Evolutionary conservation across 2,888 invertebrate species (phyloP).

Genomic region (Macrophya annulata): DNA sequence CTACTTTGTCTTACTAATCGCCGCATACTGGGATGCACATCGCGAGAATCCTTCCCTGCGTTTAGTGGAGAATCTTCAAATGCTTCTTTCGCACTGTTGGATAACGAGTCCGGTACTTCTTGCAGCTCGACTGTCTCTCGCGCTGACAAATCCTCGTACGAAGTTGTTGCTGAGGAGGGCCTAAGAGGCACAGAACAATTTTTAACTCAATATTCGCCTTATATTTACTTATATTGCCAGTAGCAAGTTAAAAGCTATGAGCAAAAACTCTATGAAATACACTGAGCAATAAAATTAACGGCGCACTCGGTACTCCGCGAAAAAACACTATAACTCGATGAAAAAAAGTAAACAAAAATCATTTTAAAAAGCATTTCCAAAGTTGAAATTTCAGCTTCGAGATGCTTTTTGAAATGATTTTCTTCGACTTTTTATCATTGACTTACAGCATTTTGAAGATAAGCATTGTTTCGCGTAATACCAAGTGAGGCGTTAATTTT

Average conservation of each 20-base stretch:
- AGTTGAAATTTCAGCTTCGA: no score
- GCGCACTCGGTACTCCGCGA: no score
- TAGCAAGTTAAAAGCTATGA: no score
- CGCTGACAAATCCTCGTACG: slow-evolving; percentile 89
- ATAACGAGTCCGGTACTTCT: slow-evolving; percentile 69
- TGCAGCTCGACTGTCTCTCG: slow-evolving; percentile 78
- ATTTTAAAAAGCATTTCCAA: no score
- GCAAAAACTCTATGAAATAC: no score
- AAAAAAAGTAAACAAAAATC: no score
- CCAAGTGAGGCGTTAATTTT: no score
- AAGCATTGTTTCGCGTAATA: no score
- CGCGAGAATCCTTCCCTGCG: slow-evolving; percentile 52
- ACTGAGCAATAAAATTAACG: no score
- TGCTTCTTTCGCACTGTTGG: slow-evolving; percentile 55
- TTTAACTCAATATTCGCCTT: background rate
- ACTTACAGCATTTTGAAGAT: no score
- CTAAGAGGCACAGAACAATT: slow-evolving; percentile 76
- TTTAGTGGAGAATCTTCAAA: slow-evolving; percentile 59
- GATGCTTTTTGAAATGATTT: no score
- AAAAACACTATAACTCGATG: background rate
- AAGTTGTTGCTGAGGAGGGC: slow-evolving; percentile 81
- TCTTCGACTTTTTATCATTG: no score
- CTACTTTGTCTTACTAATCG: slow-evolving; percentile 90
- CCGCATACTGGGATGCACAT: slow-evolving; percentile 79
- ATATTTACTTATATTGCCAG: background rate